Base-by-base conservation (phyloP, 2,797 vertebrate genomes). In the Lerista edwardsae region DNA sequence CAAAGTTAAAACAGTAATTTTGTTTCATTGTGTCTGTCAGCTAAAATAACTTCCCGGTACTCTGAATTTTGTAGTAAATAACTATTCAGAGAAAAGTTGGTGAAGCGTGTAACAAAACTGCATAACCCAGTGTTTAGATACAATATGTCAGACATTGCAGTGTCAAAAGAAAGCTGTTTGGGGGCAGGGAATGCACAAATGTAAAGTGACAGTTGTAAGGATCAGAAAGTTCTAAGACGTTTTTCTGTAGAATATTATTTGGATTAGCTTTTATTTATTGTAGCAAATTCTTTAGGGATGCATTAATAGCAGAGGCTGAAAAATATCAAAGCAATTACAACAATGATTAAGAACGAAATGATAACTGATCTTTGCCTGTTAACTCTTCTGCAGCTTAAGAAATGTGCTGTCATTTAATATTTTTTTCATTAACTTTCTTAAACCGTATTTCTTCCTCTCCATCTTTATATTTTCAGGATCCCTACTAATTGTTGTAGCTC, bases 401-500 rank as follows among this genome's bases (percentile, higher is more conserved):
- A 88, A 72, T 15, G 57, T 62, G 7, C 76, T 86, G 81, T 29
- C 82, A 85, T 88, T 36, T 47, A 51, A 80, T 77, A 55, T 51
- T 51, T 21, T 76, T 87, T 83, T 76, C 68, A 82, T 90, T 80
- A 89, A 0, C 75, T 90, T 88, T 88, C 27, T 77, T 81, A 44
- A 14, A 62, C 29, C 29, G 86, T 78, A 89, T 87, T 91, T 31
- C 34, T 3, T 27, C 90, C 55, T 67, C 87, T 89, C 85, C 77
- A 55, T 64, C 84, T 88, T 90, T 27, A 81, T 82, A 83, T 89
- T 90, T 89, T 82, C 68, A 80, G 47, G 57, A 82, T 83, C 92
- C 72, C 86, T 85, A 77, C 77, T 92, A 88, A 88, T 90, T 84
- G 57, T 82, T 86, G 91, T 86, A 79, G 73, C 64, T 82, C 1